These are phyloP conservation scores for Hypsopygia costalis DNA, from an alignment of 2,888 invertebrate genomes.

Conservation along the genomic window DNA sequence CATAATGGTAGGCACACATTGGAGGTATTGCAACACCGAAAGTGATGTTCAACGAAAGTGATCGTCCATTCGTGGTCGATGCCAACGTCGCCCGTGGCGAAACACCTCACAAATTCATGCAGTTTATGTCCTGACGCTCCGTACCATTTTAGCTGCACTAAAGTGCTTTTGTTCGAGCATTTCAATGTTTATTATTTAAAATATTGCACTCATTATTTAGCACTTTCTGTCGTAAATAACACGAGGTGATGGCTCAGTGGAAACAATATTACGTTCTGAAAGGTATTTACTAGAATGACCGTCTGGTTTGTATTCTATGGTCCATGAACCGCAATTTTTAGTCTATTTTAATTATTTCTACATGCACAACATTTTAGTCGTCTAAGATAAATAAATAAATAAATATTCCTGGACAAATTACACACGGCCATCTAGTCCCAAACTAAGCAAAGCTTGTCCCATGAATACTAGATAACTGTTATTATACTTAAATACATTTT, in stretches of 20 bases:
- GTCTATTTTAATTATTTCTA: too few species aligned
- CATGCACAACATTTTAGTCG: too few species aligned
- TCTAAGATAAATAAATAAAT: too few species aligned
- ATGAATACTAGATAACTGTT: too few species aligned
- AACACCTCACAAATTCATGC: conserved; percentile 22
- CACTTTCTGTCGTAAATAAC: neutral
- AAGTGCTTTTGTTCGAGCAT: conserved; percentile 6
- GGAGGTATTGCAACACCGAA: conserved; percentile 34
- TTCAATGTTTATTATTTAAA: conserved; percentile 5
- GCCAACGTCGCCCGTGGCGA: conserved; percentile 24
- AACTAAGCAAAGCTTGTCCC: too few species aligned
- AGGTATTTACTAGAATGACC: too few species aligned
- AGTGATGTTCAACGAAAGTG: conserved; percentile 48
- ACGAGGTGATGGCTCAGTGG: neutral
- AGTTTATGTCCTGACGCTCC: conserved; percentile 19
- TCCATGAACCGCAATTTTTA: too few species aligned
- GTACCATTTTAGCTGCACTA: conserved; percentile 3
- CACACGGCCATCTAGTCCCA: too few species aligned
- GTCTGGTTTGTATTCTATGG: too few species aligned
- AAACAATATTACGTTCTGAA: too few species aligned
- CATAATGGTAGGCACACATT: conserved; percentile 19
- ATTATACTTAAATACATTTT: too few species aligned
- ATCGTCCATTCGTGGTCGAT: conserved; percentile 30
- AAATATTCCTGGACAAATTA: too few species aligned
- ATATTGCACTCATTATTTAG: neutral